Evolutionary conservation across 35 echinoderm and acorn worm genomes (phyloP), one percentile per base, ranked within the genome.

Genomic region (Eucidaris tribuloides): DNA sequence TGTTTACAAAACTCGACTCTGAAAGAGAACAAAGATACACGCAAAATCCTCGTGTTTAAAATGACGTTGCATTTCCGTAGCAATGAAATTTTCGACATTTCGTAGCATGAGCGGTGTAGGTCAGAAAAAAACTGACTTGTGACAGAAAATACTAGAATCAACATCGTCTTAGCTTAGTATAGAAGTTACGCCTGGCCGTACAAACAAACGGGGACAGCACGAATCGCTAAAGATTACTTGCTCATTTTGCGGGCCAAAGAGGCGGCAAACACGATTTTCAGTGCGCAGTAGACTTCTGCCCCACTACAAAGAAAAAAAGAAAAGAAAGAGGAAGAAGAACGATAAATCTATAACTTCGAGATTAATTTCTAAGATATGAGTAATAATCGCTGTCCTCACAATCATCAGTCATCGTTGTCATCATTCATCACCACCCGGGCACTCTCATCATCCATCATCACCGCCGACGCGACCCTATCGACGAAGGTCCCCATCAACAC

Each of bases 161-260:
- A 54, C 35, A 20, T 37, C 41, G 25, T 37, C 31, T 37, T 37
- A 7, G 28, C 3, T 19, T 72, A 72, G 5, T 27, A 24, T 24
- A 72, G 20, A 3, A 4, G 34, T 19, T 42, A 18, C 84, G 84
- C 88, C 88, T 90, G 42, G n/a, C n/a, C 62, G 20, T 42, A 60
- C 30, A 38, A 4, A 43, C 88, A 90, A 20, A 90, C 81, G 23
- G 88, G n/a, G 88, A 45, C 88, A 90, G 70, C 88, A 90, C 3
- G 88, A 90, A 63, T 90, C 88, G 1, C 81, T 55, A 3, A 84
- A 49, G 6, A 90, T 57, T 0, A 90, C 57, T 22, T 70, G 71
- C 28, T 90, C 83, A 27, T 5, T 4, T 36, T 74, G 35, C 7
- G 28, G 39, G 19, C 88, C 83, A 1, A 49, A 52, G 0, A n/a